These are phyloP conservation scores for Drosophila bocki DNA, from an alignment of 1,140 invertebrate species.

Conservation along the genomic window DNA sequence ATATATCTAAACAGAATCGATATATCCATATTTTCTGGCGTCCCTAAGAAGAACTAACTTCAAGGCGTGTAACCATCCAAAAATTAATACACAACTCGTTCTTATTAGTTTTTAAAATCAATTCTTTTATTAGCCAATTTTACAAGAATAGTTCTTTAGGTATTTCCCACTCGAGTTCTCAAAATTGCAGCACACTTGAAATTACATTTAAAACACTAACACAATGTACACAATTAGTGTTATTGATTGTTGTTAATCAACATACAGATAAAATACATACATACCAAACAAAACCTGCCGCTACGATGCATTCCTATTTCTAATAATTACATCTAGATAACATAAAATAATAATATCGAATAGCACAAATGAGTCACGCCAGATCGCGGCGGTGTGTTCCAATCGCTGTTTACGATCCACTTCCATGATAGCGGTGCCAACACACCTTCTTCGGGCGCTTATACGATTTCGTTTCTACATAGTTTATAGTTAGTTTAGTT, in stretches of 20 bases:
- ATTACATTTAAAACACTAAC: slow-evolving; percentile 66
- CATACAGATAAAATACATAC: slow-evolving; percentile 41
- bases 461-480: slow-evolving; percentile 55
- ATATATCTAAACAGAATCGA: neutral
- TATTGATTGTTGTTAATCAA: neutral
- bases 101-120: slow-evolving; percentile 57
- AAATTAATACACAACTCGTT: neutral
- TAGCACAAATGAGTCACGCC: slow-evolving; percentile 44
- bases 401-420: slow-evolving; percentile 41
- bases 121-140: slow-evolving; percentile 83
- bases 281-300: slow-evolving; percentile 75
- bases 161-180: slow-evolving; percentile 55
- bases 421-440: slow-evolving; percentile 47
- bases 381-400: slow-evolving; percentile 25
- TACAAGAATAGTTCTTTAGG: slow-evolving; percentile 81
- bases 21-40: neutral
- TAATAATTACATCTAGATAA: slow-evolving; percentile 58
- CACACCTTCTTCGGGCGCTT: slow-evolving; percentile 50
- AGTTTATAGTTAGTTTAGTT: slow-evolving; percentile 45
- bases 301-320: slow-evolving; percentile 62
- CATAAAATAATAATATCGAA: slow-evolving; percentile 40
- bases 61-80: neutral
- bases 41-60: neutral
- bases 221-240: slow-evolving; percentile 62
- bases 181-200: slow-evolving; percentile 50